Percentiles rank a stretch among this genome's conserved stretches.
Evolutionary conservation across 2,888 invertebrate species (phyloP).

Genomic region (Drosophila eohydei): DNA sequence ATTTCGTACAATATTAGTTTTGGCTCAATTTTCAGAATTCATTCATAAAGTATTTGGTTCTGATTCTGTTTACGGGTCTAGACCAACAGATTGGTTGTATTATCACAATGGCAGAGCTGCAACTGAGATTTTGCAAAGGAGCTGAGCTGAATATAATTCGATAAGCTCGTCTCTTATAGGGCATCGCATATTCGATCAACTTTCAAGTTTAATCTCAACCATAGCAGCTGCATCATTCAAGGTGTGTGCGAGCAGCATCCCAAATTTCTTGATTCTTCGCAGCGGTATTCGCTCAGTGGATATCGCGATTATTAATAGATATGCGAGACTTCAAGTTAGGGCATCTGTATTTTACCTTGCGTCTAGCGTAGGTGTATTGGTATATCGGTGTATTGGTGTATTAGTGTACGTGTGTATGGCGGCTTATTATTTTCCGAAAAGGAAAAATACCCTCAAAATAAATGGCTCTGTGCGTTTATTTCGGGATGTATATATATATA

Average conservation of each 20-base stretch:
- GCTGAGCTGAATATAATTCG: background rate
- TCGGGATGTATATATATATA: slow-evolving; percentile 38
- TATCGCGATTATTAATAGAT: slow-evolving; percentile 63
- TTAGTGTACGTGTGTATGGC: slow-evolving; percentile 19
- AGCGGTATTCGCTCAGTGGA: slow-evolving; percentile 50
- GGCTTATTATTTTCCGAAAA: slow-evolving; percentile 61
- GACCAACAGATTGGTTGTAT: slow-evolving; percentile 1
- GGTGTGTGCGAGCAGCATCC: slow-evolving; percentile 49
- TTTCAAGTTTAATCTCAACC: slow-evolving; percentile 8
- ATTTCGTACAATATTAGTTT: slow-evolving; percentile 17
- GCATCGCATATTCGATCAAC: slow-evolving; percentile 21
- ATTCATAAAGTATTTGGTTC: slow-evolving; percentile 55
- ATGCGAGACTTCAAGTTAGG: slow-evolving; percentile 64
- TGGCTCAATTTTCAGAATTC: slow-evolving; percentile 38
- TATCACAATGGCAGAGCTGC: background rate
- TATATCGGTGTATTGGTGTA: slow-evolving; percentile 25
- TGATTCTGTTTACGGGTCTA: slow-evolving; percentile 8
- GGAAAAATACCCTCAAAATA: slow-evolving; percentile 61
- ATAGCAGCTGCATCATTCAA: slow-evolving; percentile 54
- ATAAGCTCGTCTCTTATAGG: slow-evolving; percentile 3
- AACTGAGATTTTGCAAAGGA: background rate
- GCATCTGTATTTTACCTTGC: slow-evolving; percentile 57
- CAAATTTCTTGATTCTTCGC: slow-evolving; percentile 51
- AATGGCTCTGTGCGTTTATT: slow-evolving; percentile 48
- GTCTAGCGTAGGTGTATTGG: slow-evolving; percentile 34